Evolutionary conservation across 2,113 vertebrate species (phyloP).

Genomic region (Lamprotornis superbus): DNA sequence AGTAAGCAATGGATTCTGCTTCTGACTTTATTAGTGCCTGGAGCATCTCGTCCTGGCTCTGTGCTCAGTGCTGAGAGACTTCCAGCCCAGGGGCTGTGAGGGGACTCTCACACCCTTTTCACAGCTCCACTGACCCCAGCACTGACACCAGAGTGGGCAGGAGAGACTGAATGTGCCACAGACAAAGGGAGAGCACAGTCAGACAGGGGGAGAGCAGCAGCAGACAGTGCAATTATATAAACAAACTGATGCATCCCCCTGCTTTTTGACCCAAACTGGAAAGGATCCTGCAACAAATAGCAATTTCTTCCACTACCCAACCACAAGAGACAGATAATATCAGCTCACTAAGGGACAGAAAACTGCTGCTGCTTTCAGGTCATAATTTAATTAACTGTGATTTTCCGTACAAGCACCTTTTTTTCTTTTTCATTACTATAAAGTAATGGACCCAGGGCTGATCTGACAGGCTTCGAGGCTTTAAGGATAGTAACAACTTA

Average conservation of each 20-base stretch:
- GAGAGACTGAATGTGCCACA: not conserved
- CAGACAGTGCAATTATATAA: not conserved
- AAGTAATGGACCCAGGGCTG: not conserved
- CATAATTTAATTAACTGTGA: constrained; percentile 4
- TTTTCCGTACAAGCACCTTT: not conserved
- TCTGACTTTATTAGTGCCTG: not conserved
- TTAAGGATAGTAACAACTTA: constrained; percentile 19
- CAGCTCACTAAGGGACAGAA: not conserved
- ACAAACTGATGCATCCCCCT: not conserved
- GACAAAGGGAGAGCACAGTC: not conserved
- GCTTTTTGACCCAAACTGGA: not conserved
- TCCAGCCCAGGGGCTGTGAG: not conserved
- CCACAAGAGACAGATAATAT: not conserved
- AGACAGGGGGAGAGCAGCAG: not conserved
- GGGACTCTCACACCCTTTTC: not conserved
- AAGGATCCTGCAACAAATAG: not conserved
- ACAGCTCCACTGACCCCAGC: not conserved
- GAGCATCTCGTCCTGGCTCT: fast-evolving
- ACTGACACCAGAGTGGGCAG: not conserved
- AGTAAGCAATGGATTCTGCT: not conserved
- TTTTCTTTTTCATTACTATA: not conserved
- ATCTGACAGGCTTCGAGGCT: not conserved
- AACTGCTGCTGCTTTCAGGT: not conserved
- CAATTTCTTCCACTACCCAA: not conserved
- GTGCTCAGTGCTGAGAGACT: not conserved